Evolutionary conservation across 1,140 invertebrate species (phyloP).

Genomic region (Phthorimaea operculella): DNA sequence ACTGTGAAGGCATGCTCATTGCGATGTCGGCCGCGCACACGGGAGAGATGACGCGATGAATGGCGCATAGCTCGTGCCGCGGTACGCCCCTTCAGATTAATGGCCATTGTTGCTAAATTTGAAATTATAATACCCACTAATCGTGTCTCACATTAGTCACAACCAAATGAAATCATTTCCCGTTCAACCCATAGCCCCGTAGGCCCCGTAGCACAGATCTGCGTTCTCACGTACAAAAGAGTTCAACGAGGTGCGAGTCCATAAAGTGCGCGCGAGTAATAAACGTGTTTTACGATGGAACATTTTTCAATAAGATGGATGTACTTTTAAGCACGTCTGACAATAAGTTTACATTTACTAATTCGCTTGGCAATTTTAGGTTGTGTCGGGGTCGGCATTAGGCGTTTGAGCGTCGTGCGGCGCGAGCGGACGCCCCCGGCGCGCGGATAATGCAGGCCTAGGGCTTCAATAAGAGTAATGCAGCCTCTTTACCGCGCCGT

Average conservation of each 20-base stretch:
- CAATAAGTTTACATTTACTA: conserved; percentile 4
- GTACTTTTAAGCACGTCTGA: not conserved
- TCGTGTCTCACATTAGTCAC: conserved; percentile 43
- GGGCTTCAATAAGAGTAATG: conserved; percentile 54
- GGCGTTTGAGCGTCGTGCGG: conserved; percentile 1
- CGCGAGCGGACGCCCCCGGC: conserved; percentile 28
- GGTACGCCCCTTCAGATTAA: conserved; percentile 52
- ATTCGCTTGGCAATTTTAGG: conserved; percentile 3
- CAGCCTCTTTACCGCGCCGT: conserved; percentile 48
- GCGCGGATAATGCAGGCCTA: conserved; percentile 35
- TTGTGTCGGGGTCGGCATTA: conserved; percentile 1
- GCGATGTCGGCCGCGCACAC: conserved; percentile 10
- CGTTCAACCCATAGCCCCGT: not conserved
- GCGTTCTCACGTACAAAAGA: not conserved
- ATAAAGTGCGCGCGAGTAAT: not conserved
- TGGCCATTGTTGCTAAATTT: conserved; percentile 49
- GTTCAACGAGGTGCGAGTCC: not conserved
- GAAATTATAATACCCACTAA: conserved; percentile 54
- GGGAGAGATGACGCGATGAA: conserved; percentile 44
- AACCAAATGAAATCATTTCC: conserved; percentile 1
- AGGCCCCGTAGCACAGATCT: too few relatives aligned
- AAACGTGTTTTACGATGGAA: not conserved
- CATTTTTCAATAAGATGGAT: not conserved
- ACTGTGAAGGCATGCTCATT: conserved; percentile 10
- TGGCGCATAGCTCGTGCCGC: conserved; percentile 48